phyloP scores from a whole-genome alignment of 2,888 invertebrate genomes.

The Diogma glabrata region DNA sequence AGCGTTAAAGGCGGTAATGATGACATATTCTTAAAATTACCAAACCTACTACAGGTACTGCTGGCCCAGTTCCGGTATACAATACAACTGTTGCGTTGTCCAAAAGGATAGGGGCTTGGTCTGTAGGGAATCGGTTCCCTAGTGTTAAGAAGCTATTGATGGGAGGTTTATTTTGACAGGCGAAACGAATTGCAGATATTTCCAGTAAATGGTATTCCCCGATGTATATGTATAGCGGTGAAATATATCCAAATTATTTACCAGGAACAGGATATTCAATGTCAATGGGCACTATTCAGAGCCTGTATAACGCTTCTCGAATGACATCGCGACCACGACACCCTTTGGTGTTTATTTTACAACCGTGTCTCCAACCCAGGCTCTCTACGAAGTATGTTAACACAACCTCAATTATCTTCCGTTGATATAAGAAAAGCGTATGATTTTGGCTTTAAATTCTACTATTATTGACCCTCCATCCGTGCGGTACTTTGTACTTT shows the following conservation, averaged over 20 bases:
- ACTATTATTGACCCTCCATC: slow-evolving; percentile 30
- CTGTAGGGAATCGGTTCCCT: slow-evolving; percentile 27
- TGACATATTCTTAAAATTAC: slow-evolving; percentile 74
- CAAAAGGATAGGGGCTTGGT: slow-evolving; percentile 24
- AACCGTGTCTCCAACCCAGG: slow-evolving; percentile 37
- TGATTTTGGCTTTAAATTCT: slow-evolving; percentile 29
- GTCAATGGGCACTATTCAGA: slow-evolving; percentile 51
- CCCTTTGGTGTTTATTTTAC: slow-evolving; percentile 49
- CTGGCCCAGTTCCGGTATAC: slow-evolving; percentile 35
- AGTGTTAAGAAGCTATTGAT: slow-evolving; percentile 44
- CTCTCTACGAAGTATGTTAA: slow-evolving; percentile 40
- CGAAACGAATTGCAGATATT: slow-evolving; percentile 58
- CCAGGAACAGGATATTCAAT: slow-evolving; percentile 73
- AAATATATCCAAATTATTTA: slow-evolving; percentile 65
- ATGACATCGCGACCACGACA: slow-evolving; percentile 50
- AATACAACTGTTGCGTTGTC: slow-evolving; percentile 32
- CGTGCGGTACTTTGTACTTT: too few species aligned
- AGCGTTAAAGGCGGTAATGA: slow-evolving; percentile 65
- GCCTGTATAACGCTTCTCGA: slow-evolving; percentile 54
- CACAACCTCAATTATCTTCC: slow-evolving; percentile 43
- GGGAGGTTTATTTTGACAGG: slow-evolving; percentile 68
- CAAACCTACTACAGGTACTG: slow-evolving; percentile 45
- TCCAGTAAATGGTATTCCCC: slow-evolving; percentile 77
- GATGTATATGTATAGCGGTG: slow-evolving; percentile 59
- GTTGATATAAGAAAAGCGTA: slow-evolving; percentile 38